Conservation (phyloP, 2,888 invertebrate species). For the Balanococcus diminutus region DNA sequence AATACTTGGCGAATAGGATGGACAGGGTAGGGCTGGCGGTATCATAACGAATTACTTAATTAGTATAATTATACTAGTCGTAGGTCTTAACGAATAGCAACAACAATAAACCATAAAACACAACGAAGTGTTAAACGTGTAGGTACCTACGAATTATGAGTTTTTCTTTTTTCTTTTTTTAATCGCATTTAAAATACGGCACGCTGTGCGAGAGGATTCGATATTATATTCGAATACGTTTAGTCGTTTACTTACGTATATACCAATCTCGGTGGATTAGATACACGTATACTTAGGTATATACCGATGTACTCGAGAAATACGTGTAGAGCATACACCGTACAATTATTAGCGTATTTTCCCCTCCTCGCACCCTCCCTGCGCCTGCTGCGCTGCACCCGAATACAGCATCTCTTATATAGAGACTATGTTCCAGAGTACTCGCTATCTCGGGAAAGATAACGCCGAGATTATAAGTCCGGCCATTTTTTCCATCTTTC, state of each 20-base stretch:
- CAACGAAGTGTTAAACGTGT: constrained; percentile 23
- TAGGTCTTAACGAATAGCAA: background rate
- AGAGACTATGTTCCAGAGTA: no score
- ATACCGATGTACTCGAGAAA: background rate
- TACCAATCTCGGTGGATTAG: background rate
- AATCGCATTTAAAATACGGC: background rate
- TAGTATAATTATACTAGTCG: constrained; percentile 1
- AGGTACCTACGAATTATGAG: constrained; percentile 17
- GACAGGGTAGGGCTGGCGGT: background rate
- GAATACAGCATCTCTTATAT: no score
- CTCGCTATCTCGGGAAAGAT: background rate
- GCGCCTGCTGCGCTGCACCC: background rate
- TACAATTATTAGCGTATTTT: background rate
- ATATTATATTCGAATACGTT: background rate
- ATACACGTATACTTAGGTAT: background rate
- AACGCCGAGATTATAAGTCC: constrained; percentile 3
- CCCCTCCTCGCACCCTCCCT: background rate
- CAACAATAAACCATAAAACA: constrained; percentile 9
- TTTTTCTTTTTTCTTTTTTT: background rate
- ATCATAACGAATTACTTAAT: constrained; percentile 31
- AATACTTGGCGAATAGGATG: background rate
- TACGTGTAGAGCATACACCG: background rate
- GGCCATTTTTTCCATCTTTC: background rate
- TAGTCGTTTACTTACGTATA: background rate
- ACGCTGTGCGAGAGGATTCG: background rate